phyloP scores from a whole-genome alignment of 2,888 invertebrate genomes.

The Hoplodrina blanda region DNA sequence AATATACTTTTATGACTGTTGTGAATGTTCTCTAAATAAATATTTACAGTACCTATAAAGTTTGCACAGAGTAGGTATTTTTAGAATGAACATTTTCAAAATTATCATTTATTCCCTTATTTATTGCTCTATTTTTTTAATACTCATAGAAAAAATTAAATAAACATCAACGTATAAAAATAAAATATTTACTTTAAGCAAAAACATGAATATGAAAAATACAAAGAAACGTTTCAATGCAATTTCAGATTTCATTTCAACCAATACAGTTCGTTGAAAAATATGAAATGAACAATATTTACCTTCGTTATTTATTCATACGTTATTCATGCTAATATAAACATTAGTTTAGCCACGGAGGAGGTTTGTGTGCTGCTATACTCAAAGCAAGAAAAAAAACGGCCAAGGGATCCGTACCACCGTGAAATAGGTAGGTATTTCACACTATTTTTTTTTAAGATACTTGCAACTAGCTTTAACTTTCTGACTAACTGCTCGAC shows the following conservation, averaged over 20 bases:
- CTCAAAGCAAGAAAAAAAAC: neutral
- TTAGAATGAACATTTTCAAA: neutral
- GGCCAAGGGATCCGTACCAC: too few species aligned
- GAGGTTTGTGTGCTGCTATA: neutral
- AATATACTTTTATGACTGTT: neutral
- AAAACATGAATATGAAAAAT: slow-evolving; percentile 6
- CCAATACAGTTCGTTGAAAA: neutral
- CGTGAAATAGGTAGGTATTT: too few species aligned
- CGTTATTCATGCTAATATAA: neutral
- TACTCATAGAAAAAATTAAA: too few species aligned
- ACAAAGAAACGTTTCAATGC: neutral
- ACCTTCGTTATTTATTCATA: slow-evolving; percentile 30
- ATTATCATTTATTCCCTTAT: neutral
- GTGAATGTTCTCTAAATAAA: neutral
- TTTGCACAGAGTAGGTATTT: neutral
- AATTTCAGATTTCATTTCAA: neutral
- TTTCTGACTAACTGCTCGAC: too few species aligned
- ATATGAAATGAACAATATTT: slow-evolving; percentile 20
- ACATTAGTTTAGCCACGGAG: neutral
- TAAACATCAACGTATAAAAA: neutral
- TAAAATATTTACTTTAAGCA: neutral
- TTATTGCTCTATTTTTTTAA: neutral
- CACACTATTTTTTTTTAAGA: too few species aligned
- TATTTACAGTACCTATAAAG: neutral
- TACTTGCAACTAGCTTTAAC: too few species aligned